phyloP scores from a whole-genome alignment of 2,888 invertebrate genomes.

The Catocala fraxini region DNA sequence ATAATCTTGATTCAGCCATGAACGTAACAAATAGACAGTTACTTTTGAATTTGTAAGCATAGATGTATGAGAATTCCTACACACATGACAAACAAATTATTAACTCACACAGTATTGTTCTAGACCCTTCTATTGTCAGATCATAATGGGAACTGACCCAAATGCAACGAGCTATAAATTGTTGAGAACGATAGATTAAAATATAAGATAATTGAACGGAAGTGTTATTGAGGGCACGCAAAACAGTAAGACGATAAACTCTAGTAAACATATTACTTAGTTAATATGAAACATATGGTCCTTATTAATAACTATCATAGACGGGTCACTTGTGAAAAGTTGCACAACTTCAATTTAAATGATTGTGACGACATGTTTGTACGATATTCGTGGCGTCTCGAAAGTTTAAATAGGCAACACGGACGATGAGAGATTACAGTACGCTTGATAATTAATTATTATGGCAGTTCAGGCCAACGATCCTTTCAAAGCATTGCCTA shows the following conservation, averaged over 20 bases:
- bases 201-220: conserved; percentile 31
- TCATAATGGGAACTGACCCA: conserved; percentile 7
- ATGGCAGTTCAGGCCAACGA: too few relatives aligned
- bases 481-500: too few relatives aligned
- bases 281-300: conserved; percentile 24
- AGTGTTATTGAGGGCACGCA: conserved; percentile 32
- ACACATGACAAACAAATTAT: too few relatives aligned
- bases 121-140: not conserved
- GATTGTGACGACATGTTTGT: not conserved
- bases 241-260: conserved; percentile 26
- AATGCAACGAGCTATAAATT: conserved; percentile 13
- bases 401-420: not conserved
- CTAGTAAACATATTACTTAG: conserved; percentile 13
- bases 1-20: too few relatives aligned
- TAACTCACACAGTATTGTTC: not conserved
- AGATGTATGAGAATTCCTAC: too few relatives aligned
- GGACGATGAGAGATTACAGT: not conserved
- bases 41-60: too few relatives aligned
- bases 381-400: not conserved
- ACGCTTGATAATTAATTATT: not conserved
- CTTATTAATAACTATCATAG: conserved; percentile 6
- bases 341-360: conserved; percentile 7
- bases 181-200: conserved; percentile 22
- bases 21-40: too few relatives aligned
- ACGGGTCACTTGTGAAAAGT: conserved; percentile 1